Base-by-base conservation (phyloP, 1,140 invertebrate species). In the Brachionus rubens region DNA sequence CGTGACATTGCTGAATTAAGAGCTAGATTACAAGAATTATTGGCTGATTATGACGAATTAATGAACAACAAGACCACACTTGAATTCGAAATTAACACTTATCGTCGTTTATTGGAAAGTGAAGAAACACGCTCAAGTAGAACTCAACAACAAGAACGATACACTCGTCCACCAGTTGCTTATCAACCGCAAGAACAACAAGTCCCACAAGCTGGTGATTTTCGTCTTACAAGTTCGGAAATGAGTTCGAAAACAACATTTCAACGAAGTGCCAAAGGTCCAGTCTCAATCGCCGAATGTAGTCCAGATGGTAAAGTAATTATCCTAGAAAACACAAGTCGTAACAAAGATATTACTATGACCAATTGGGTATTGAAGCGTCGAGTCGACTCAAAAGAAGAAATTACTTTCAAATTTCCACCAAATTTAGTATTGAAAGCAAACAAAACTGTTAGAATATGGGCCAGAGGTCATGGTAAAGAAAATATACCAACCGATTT, bases 231-330 rank as follows among this genome's bases (percentile, higher is more conserved):
- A 78, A 81, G 85, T 50, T 86, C 86, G 12, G 86, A 87, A 77
- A 85, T 87, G 43, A 84, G 83, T 19, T 86, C 86, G 26, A 87
- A 86, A 76, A 87, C 86, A 0, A 87, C 86, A 24, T 87, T 85
- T 81, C 86, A 86, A 78, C 81, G 86, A 59, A 86, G 83, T 33
- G 86, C 87, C 19, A 87, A 86, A 75, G 83, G 84, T 0, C 81
- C 82, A 30, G 80, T 87, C 16, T 82, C 84, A 19, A 86, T 87
- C 77, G 77, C 81, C 52, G 86, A 87, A 77, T 85, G 84, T 62
- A 81, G 83, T 54, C 84, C 86, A 2, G 85, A 85, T 78, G 86
- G 87, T 56, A 85, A 86, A 77, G 87, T 80, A 76, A 85, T 87
- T 62, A 80, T 81, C 0, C 59, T 87, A n/a, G 86, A 87, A 79